Conservation (phyloP, 2,113 vertebrate species). For the Struthidea cinerea region DNA sequence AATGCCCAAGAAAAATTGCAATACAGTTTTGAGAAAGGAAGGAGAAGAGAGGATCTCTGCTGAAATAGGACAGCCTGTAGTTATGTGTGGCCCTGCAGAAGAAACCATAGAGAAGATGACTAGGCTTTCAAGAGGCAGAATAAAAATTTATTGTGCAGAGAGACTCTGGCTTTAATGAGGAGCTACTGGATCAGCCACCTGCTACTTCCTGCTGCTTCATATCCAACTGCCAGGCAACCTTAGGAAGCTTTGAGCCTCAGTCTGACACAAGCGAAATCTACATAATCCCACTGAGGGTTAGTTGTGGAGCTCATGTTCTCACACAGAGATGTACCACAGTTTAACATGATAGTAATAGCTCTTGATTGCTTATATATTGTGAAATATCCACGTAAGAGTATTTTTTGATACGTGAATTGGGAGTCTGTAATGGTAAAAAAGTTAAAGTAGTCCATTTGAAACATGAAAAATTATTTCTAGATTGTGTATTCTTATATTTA, state of each 20-base stretch:
- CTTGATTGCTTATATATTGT: background rate
- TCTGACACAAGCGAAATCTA: rapidly evolving
- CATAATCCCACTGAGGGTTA: background rate
- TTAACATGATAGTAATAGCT: background rate
- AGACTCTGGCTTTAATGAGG: background rate
- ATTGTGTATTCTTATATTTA: background rate
- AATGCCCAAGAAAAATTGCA: background rate
- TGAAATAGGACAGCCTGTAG: background rate
- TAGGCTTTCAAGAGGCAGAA: background rate
- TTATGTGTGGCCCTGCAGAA: background rate
- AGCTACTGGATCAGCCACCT: background rate
- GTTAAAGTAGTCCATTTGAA: background rate
- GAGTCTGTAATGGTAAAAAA: background rate
- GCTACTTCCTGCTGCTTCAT: background rate
- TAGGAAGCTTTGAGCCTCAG: background rate
- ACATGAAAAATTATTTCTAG: background rate
- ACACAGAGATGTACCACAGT: background rate
- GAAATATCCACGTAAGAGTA: background rate
- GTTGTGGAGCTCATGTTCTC: background rate
- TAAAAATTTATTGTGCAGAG: background rate
- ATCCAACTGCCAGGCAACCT: background rate
- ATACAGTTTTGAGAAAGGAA: background rate
- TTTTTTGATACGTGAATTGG: background rate
- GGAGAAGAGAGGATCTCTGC: background rate
- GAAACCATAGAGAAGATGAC: background rate